Evolutionary conservation across 2,113 vertebrate genomes (phyloP).

Genomic region (Prionailurus bengalensis): DNA sequence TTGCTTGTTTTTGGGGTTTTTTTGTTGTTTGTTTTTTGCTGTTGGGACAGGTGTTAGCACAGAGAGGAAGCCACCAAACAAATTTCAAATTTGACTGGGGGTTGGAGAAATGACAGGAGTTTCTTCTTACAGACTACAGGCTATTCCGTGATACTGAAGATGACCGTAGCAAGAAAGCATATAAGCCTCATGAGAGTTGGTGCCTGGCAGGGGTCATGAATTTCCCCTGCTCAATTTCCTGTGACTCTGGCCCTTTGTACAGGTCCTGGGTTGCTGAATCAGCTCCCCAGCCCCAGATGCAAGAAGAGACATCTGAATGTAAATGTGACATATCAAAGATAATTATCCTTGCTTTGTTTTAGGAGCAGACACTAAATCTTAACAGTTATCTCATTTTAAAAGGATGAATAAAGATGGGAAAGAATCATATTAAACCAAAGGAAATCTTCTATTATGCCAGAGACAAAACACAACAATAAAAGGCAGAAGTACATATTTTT

Average conservation of each 20-base stretch:
- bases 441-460: slow-evolving; percentile 11
- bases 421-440: background rate
- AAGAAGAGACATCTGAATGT: background rate
- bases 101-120: background rate
- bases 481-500: background rate
- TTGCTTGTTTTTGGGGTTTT: background rate
- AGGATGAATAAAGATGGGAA: slow-evolving; percentile 1
- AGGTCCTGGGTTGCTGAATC: background rate
- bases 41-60: background rate
- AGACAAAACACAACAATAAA: slow-evolving; percentile 43
- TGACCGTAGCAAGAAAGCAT: background rate
- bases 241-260: no score
- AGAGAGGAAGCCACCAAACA: background rate
- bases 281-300: background rate
- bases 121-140: background rate
- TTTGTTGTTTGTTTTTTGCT: background rate
- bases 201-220: no score
- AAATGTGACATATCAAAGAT: background rate
- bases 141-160: background rate
- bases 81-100: background rate
- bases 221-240: background rate
- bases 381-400: slow-evolving; percentile 29
- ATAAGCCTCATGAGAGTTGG: background rate
- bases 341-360: background rate
- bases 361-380: background rate